Evolutionary conservation across 2,888 invertebrate genomes (phyloP).

Genomic region (Atherix ibis): DNA sequence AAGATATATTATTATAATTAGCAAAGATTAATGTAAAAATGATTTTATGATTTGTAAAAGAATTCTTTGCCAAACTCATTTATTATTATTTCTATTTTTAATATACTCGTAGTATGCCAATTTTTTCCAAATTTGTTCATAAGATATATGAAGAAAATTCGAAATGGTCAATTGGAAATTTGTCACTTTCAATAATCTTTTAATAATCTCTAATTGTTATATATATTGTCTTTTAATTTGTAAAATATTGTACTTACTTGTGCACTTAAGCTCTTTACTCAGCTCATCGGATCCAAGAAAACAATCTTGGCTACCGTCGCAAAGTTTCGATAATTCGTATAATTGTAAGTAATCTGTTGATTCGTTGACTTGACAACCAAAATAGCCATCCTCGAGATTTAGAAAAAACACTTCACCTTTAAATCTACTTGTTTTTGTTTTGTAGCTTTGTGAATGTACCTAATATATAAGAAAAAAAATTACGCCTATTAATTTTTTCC

Average conservation of each 20-base stretch:
- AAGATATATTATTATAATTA: too few species aligned
- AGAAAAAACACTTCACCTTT: conserved; percentile 90
- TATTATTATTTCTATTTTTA: too few species aligned
- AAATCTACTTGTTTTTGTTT: conserved; percentile 49
- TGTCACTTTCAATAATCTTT: too few species aligned
- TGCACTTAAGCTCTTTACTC: conserved; percentile 78
- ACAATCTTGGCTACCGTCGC: conserved; percentile 81
- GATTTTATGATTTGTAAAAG: conserved; percentile 1
- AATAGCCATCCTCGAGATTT: conserved; percentile 93
- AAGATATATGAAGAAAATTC: too few species aligned
- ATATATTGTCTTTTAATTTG: background rate
- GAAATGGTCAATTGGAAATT: too few species aligned
- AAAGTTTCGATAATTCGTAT: conserved; percentile 86
- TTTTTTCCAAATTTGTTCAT: too few species aligned
- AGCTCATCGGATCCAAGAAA: conserved; percentile 86
- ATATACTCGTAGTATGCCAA: too few species aligned
- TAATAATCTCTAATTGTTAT: too few species aligned
- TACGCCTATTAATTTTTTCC: conserved; percentile 7
- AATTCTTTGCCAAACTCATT: too few species aligned
- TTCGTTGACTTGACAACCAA: conserved; percentile 94
- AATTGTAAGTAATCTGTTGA: conserved; percentile 88
- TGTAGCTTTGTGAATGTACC: conserved; percentile 52
- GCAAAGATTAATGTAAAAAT: conserved; percentile 2
- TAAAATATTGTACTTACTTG: conserved; percentile 48
- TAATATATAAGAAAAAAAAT: conserved; percentile 12